phyloP scores from a whole-genome alignment of 2,113 vertebrate genomes.

The Megaleporinus macrocephalus region DNA sequence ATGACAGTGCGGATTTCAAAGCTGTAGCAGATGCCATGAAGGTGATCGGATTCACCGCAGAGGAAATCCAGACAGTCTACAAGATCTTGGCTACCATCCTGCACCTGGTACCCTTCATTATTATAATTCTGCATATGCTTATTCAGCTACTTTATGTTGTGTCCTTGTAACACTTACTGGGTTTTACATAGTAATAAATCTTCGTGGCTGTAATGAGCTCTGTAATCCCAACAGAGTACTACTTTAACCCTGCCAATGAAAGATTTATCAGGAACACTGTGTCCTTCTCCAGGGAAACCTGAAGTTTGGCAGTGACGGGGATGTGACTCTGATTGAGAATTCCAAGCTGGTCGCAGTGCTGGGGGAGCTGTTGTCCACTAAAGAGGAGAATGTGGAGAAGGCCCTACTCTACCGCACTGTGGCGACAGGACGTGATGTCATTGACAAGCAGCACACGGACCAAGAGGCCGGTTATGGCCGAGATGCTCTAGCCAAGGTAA shows the following conservation, averaged over 20 bases:
- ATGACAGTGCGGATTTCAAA: conserved; percentile 90
- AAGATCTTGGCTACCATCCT: conserved; percentile 94
- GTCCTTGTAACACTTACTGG: not conserved
- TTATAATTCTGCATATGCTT: not conserved
- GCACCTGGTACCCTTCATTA: conserved; percentile 84
- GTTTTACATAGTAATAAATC: not conserved
- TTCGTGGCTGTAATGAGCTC: not conserved
- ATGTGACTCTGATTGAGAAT: conserved; percentile 89
- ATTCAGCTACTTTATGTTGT: not conserved
- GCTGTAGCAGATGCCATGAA: conserved; percentile 96
- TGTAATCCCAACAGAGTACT: not conserved
- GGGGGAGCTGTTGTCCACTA: conserved; percentile 86
- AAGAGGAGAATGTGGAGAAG: conserved; percentile 90
- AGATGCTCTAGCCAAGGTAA: conserved; percentile 94
- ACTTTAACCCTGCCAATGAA: not conserved
- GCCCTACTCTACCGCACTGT: conserved; percentile 93
- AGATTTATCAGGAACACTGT: not conserved
- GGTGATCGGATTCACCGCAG: conserved; percentile 93
- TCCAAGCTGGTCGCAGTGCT: conserved; percentile 82
- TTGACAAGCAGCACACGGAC: conserved; percentile 94
- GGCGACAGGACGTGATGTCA: conserved; percentile 92
- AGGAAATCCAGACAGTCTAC: conserved; percentile 94
- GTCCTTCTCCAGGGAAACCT: conserved; percentile 85
- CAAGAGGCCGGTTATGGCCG: conserved; percentile 93
- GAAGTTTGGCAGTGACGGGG: conserved; percentile 89